Evolutionary conservation across 1,140 invertebrate species (phyloP), one percentile per base, ranked within the genome.

Genomic region (Papilio machaon): DNA sequence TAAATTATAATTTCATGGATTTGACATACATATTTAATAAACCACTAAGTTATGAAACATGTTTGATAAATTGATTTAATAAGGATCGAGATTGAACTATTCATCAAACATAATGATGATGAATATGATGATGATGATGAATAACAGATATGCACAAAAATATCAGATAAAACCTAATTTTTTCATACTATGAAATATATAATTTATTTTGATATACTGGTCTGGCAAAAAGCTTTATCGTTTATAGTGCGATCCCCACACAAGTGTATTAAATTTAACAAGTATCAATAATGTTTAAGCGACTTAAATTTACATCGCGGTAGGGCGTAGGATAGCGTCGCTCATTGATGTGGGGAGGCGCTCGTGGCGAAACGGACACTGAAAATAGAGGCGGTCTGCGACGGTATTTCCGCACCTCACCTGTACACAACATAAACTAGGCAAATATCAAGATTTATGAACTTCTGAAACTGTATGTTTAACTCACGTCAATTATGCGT

Each of bases 311-410:
- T 35, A 81, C 77, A 54, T 73, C 43, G 82, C 81, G 85, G 83
- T 87, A 89, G 86, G 88, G 86, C 89, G 86, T 85, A 83, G 83
- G 81, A 87, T 87, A 85, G 86, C 83, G 85, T 80, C 78, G 84
- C 83, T 85, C 87, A 91, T 90, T 90, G 88, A 90, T 88, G 89
- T 90, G 87, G 86, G 84, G 86, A 85, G 85, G 85, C 87, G 90
- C 79, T 84, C 82, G 87, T 85, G 82, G 88, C 83, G 85, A 84
- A 87, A 89, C 87, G 74, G 85, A 86, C 83, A 79, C 79, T 88
- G 82, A 85, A 91, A 91, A 91, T 91, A 91, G 90, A 87, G 83
- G 82, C 82, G 64, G 81, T 80, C 73, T 80, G 84, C 82, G 80
- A 67, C 70, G 84, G 81, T 79, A 83, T 85, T 85, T 85, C 84